Evolutionary conservation across 1,140 invertebrate genomes (phyloP).

Genomic region (Drosophila elegans): DNA sequence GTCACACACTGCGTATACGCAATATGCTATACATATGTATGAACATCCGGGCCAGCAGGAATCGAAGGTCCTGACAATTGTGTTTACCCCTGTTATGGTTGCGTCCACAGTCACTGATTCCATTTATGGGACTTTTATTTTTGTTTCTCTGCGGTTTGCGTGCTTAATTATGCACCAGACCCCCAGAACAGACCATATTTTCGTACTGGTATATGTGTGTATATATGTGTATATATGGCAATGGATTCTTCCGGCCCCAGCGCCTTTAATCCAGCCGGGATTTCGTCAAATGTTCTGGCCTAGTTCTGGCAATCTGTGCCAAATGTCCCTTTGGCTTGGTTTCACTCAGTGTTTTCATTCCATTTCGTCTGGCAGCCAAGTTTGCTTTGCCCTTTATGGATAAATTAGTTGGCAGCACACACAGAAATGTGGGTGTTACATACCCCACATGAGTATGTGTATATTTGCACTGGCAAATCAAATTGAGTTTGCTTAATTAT

Average conservation of each 20-base stretch:
- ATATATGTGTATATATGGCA: conserved; percentile 18
- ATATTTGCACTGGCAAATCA: conserved; percentile 53
- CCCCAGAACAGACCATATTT: conserved; percentile 6
- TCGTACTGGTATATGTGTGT: neutral
- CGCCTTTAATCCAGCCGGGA: conserved; percentile 13
- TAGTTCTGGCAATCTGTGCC: conserved; percentile 43
- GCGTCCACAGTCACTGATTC: conserved; percentile 26
- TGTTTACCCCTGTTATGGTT: conserved; percentile 40
- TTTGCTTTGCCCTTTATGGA: conserved; percentile 38
- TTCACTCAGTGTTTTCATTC: conserved; percentile 31
- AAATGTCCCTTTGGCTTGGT: conserved; percentile 24
- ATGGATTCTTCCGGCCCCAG: conserved; percentile 6
- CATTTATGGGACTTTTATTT: conserved; percentile 22
- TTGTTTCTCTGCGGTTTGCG: conserved; percentile 47
- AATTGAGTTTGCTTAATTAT: conserved; percentile 80
- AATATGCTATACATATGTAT: neutral
- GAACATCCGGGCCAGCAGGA: conserved; percentile 9
- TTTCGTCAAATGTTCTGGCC: conserved; percentile 47
- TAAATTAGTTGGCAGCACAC: conserved; percentile 35
- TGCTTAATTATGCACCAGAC: conserved; percentile 72
- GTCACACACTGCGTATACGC: conserved; percentile 29
- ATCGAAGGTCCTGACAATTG: conserved; percentile 16
- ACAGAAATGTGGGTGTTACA: conserved; percentile 32
- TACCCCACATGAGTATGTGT: neutral
- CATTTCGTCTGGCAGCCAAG: conserved; percentile 17